These are phyloP conservation scores for Meloidogyne exigua DNA, from an alignment of 1,140 invertebrate genomes.

Conservation along the genomic window DNA sequence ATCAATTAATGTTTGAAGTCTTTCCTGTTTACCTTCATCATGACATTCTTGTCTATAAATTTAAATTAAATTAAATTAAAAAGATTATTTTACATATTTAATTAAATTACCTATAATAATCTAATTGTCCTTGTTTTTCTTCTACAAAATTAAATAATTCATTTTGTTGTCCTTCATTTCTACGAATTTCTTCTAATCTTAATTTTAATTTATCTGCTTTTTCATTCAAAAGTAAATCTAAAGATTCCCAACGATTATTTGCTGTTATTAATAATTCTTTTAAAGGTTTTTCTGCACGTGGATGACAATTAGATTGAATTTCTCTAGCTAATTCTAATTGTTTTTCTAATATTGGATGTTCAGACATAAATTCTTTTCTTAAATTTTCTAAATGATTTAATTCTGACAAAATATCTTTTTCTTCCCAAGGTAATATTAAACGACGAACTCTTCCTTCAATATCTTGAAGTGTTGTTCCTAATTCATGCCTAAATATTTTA, in stretches of 20 bases:
- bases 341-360: constrained; percentile 30
- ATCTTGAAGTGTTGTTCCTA: constrained; percentile 20
- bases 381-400: constrained; percentile 31
- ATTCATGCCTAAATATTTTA: constrained; percentile 25
- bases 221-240: constrained; percentile 41
- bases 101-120: constrained; percentile 10
- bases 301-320: constrained; percentile 36
- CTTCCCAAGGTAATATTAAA: constrained; percentile 25
- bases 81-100: too few species aligned
- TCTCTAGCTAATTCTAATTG: constrained; percentile 39
- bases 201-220: constrained; percentile 37
- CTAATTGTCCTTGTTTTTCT: constrained; percentile 33
- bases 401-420: constrained; percentile 29
- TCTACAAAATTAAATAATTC: constrained; percentile 42
- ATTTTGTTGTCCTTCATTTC: constrained; percentile 31
- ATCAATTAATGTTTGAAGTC: constrained; percentile 52
- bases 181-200: constrained; percentile 29
- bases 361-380: constrained; percentile 24
- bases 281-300: constrained; percentile 38
- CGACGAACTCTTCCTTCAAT: constrained; percentile 35
- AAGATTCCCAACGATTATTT: constrained; percentile 37
- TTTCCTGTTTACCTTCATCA: constrained; percentile 65
- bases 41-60: constrained; percentile 55
- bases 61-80: too few species aligned
- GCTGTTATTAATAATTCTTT: constrained; percentile 29